Evolutionary conservation across 2,888 invertebrate species (phyloP).

Genomic region (Epistrophe eligans): DNA sequence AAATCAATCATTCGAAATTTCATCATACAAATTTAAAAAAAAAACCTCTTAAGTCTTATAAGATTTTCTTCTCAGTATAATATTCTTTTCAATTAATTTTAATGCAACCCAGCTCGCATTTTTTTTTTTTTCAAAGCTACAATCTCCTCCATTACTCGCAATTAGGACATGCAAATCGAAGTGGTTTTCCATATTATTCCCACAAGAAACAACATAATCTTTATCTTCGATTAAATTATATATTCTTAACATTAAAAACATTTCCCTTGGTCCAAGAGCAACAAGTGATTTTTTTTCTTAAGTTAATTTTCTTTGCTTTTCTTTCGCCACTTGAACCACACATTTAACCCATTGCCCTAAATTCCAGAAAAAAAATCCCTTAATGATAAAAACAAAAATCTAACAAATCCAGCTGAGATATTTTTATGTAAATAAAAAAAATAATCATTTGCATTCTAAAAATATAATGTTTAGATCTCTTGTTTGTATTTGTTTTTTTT

Average conservation of each 20-base stretch:
- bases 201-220: constrained; percentile 31
- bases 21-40: neutral
- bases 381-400: constrained; percentile 66
- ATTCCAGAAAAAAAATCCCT: constrained; percentile 67
- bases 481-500: constrained; percentile 19
- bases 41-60: neutral
- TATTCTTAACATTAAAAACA: constrained; percentile 70
- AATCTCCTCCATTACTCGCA: constrained; percentile 46
- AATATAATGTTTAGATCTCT: constrained; percentile 38
- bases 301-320: constrained; percentile 26
- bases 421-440: constrained; percentile 47
- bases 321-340: constrained; percentile 40
- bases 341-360: constrained; percentile 72
- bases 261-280: constrained; percentile 70
- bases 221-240: constrained; percentile 42
- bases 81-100: constrained; percentile 21
- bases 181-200: constrained; percentile 27
- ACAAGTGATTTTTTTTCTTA: constrained; percentile 50
- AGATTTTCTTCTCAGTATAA: neutral
- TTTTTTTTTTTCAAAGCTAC: neutral
- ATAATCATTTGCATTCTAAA: constrained; percentile 73
- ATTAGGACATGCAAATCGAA: constrained; percentile 62
- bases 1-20: neutral
- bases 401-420: constrained; percentile 59
- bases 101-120: constrained; percentile 25